phyloP scores from a whole-genome alignment of 64 coral and sea anemone genomes.

The Pocillopora verrucosa region DNA sequence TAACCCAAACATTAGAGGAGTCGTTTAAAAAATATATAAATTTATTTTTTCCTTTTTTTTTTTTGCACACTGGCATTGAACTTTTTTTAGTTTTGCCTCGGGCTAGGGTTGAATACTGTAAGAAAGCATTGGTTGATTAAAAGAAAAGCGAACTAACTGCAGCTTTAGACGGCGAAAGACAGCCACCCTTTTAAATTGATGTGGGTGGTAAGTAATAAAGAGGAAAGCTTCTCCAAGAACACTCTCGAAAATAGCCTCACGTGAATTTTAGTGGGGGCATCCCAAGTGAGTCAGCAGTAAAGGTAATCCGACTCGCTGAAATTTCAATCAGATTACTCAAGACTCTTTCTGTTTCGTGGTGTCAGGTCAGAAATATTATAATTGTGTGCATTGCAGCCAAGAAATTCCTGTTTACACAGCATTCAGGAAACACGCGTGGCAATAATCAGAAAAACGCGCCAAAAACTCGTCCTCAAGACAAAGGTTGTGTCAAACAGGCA shows the following conservation, averaged over 20 bases:
- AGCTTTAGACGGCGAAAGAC: no score
- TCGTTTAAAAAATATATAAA: no score
- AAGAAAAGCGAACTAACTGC: no score
- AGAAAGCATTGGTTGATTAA: no score
- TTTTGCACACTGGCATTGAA: no score
- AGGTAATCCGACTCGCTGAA: conserved; percentile 2
- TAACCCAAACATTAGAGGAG: no score
- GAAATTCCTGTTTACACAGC: conserved; percentile 26
- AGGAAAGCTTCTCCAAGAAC: not conserved
- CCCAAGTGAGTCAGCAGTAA: no score
- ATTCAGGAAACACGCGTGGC: not conserved
- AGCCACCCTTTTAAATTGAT: not conserved
- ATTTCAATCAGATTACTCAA: not conserved
- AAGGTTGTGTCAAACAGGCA: not conserved
- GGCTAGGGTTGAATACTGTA: no score
- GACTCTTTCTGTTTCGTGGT: conserved; percentile 7
- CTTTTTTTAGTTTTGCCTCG: not conserved
- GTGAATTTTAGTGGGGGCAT: no score
- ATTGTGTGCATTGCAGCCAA: not conserved
- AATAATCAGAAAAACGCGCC: conserved; percentile 2
- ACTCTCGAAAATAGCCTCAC: no score
- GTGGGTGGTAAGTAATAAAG: conserved; percentile 9
- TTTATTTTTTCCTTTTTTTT: no score
- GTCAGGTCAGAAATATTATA: not conserved
- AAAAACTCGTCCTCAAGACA: not conserved